Evolutionary conservation across 2,113 vertebrate genomes (phyloP), one percentile per base, ranked within the genome.

Genomic region (Chaetodon trifascialis): DNA sequence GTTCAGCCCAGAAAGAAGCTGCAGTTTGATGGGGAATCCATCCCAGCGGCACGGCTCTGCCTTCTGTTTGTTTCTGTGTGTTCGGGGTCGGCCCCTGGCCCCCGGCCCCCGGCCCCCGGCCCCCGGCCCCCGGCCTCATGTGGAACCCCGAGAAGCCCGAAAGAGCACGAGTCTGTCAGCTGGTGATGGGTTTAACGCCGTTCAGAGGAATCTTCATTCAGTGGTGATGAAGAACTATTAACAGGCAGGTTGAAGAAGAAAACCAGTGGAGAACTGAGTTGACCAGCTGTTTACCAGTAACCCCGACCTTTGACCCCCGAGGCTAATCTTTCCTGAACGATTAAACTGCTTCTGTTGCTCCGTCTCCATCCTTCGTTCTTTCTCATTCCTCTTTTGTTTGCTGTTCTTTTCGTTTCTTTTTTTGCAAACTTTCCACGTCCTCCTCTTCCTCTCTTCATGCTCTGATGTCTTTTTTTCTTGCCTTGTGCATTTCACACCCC

Each of bases 141-240:
- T 0, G 23, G 54, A 69, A 47, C 49, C 15, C 16, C 11, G 46
- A 38, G 47, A 25, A 17, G 40, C 51, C 52, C 65, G 62, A 74
- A 79, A 68, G 47, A 75, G 36, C 81, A 23, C 5, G 0, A 63
- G 54, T 36, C 59, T 0, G 60, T 78, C 79, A 70, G 42, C 76
- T 76, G 62, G 59, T 58, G 23, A 19, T 54, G 30, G 7, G 49
- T 66, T 77, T 47, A 2, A 4, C 5, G n/a, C 0, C 59, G 69
- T 52, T 73, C 47, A 17, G 25, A 47, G 11, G 30, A 34, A 6
- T 7, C 2, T 34, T 30, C 16, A 11, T 12, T 49, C 60, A 23
- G 38, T 3, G 7, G 17, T 4, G 2, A 46, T 5, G 12, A 17
- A 19, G 16, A 38, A 14, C 55, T 34, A 5, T 63, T 66, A 2